Base-by-base conservation (phyloP, 2,113 vertebrate genomes). In the Dicrurus megarhynchus region DNA sequence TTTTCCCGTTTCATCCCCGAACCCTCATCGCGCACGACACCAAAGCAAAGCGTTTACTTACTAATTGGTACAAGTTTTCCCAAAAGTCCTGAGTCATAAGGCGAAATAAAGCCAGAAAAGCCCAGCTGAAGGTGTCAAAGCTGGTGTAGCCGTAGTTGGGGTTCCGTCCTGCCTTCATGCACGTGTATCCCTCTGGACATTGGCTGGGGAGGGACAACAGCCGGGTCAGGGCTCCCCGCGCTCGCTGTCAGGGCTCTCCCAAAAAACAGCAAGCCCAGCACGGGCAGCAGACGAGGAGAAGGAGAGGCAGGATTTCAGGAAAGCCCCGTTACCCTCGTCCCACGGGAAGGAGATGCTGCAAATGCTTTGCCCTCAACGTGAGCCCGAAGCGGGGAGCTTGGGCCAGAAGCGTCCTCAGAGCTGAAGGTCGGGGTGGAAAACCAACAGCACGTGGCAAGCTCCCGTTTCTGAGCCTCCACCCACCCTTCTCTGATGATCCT, bases 71-170 rank as follows among this genome's bases (percentile, higher is more conserved):
- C 59, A 99, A 98, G 97, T 99, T 99, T 92, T 99, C 99, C 99
- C 99, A 99, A 41, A 99, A 99, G 96, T 99, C 99, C 97, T 99
- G 99, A 94, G 99, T 99, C 99, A 99, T 99, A 97, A 99, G 99
- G 82, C 99, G 99, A 97, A 99, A 99, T 6, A 99, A 97, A 86
- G 99, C 99, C 93, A 99, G 98, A 71, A 99, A 99, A 84, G 99
- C 99, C 99, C 99, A 99, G 96, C 99, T 99, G 71, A 99, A 99
- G 55, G 99, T 99, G 95, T 99, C 99, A 33, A 99, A 99, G 97
- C 99, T 99, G 7, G 99, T 99, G 97, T 99, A 99, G 28, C 99
- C 99, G 3, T 99, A 99, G 98, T 99, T 99, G 23, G 99, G 99
- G 97, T 99, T 99, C 96, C 98, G 98, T 78, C 99, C 99, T 12